Evolutionary conservation across 1,140 invertebrate species (phyloP).

Genomic region (Pollicipes pollicipes): DNA sequence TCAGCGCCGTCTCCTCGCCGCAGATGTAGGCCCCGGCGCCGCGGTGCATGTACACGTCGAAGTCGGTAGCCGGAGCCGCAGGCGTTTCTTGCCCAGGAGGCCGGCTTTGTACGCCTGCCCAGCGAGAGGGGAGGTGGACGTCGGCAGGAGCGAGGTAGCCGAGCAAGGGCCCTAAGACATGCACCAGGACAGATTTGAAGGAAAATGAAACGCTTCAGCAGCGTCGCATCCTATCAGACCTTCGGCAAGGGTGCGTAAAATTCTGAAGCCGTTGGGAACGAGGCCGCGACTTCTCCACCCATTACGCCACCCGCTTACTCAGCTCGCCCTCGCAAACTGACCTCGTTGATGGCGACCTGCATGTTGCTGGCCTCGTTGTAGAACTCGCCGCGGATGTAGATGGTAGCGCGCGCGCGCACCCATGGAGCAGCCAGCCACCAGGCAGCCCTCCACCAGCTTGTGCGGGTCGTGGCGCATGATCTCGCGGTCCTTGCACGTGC

Average conservation of each 20-base stretch:
- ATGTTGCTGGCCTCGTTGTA: conserved; percentile 98
- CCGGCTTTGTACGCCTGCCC: conserved; percentile 81
- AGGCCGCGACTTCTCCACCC: too few species aligned
- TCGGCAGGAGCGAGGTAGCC: too few species aligned
- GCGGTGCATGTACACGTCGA: conserved; percentile 94
- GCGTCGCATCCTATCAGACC: too few species aligned
- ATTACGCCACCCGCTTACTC: too few species aligned
- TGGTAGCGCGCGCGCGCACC: conserved; percentile 93
- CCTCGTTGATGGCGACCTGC: conserved; percentile 95
- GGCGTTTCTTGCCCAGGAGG: conserved; percentile 88
- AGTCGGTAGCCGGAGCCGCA: conserved; percentile 94
- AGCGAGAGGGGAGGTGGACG: conserved; percentile 7
- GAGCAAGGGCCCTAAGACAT: too few species aligned
- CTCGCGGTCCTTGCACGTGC: conserved; percentile 97
- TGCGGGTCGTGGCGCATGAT: conserved; percentile 98
- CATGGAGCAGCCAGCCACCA: conserved; percentile 89
- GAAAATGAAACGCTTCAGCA: too few species aligned
- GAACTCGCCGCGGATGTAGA: conserved; percentile 98
- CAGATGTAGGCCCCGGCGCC: conserved; percentile 99
- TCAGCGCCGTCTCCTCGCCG: conserved; percentile 96
- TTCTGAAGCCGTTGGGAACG: too few species aligned
- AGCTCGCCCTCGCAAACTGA: too few species aligned
- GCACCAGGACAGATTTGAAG: too few species aligned
- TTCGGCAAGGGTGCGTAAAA: too few species aligned
- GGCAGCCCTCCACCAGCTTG: conserved; percentile 91